Evolutionary conservation across 2,797 vertebrate species (phyloP), one percentile per base, ranked within the genome.

Genomic region (Dendrocincla tyrannina): DNA sequence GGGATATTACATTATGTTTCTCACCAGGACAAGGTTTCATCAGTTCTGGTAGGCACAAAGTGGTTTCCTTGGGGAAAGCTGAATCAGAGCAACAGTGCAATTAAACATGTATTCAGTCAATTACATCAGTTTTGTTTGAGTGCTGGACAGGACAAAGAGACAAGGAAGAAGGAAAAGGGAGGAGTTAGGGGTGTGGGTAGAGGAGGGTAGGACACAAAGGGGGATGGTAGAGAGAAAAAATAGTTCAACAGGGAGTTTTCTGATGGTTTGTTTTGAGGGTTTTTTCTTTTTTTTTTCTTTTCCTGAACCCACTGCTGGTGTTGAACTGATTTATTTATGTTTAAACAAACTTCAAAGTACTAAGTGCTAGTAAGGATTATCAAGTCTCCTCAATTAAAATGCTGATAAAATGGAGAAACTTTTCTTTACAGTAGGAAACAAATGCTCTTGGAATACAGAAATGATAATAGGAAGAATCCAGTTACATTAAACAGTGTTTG

Each of bases 161-260:
- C 7, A 52, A 39, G 27, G 46, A 73, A 39, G 30, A 66, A 22
- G 10, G 39, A 39, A 70, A 72, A 63, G 28, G 53, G 70, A 67
- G 63, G 46, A 59, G 30, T 3, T 68, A 32, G 19, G 22, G 28
- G 19, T 41, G 8, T 63, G 35, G 39, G 25, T 58, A 35, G 13
- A 64, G 44, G 37, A 27, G 50, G 44, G 19, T 27, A 37, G 73
- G 50, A 42, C 13, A 7, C 9, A 60, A 33, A 82, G 44, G 13
- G 7, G 13, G 28, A 2, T 67, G 32, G 60, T 27, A 66, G 60
- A 76, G 79, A 49, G 42, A 13, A 33, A 52, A 47, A 39, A 16
- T 56, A 7, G 15, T 47, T 44, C 11, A 0, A 11, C 15, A 1
- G 12, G 4, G 12, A 5, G 7, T 2, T 17, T 52, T 52, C 17